phyloP scores from a whole-genome alignment of 35 echinoderm and acorn worm species.

The Stichopus chloronotus region DNA sequence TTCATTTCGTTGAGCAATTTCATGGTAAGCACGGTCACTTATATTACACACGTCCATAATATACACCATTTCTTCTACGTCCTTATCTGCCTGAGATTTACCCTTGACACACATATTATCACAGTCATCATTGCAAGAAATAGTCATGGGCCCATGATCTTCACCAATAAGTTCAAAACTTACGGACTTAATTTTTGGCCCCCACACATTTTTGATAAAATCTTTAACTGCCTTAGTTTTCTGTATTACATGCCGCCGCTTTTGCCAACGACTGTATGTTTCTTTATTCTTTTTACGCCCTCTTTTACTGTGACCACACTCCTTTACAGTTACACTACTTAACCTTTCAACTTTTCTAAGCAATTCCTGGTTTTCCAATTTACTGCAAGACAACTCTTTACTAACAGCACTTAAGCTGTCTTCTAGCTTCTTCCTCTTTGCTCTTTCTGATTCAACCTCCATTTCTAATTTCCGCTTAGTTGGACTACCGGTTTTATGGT shows the following conservation, averaged over 20 bases:
- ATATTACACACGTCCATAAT: slow-evolving; percentile 59
- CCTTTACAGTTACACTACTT: slow-evolving; percentile 18
- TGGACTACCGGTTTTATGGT: slow-evolving; percentile 39
- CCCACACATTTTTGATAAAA: neutral
- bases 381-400: slow-evolving; percentile 34
- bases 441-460: slow-evolving; percentile 21
- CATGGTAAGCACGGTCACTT: slow-evolving; percentile 55
- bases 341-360: slow-evolving; percentile 56
- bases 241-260: slow-evolving; percentile 19
- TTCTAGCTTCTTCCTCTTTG: slow-evolving; percentile 59
- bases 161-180: slow-evolving; percentile 65
- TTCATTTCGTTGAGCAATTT: slow-evolving; percentile 48
- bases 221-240: slow-evolving; percentile 46
- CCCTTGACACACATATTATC: neutral
- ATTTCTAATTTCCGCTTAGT: slow-evolving; percentile 61
- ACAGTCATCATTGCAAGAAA: slow-evolving; percentile 18
- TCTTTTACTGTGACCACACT: slow-evolving; percentile 30
- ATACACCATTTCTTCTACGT: slow-evolving; percentile 59
- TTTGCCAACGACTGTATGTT: slow-evolving; percentile 57
- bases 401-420: slow-evolving; percentile 20
- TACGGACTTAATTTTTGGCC: slow-evolving; percentile 7
- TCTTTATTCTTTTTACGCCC: slow-evolving; percentile 57
- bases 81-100: neutral
- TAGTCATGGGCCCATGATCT: slow-evolving; percentile 35
- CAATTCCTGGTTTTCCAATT: slow-evolving; percentile 44